A percentile compares a stretch with the other conserved stretches of the same genome.
phyloP scores from a whole-genome alignment of 2,888 invertebrate species.

The Spialia ferax region DNA sequence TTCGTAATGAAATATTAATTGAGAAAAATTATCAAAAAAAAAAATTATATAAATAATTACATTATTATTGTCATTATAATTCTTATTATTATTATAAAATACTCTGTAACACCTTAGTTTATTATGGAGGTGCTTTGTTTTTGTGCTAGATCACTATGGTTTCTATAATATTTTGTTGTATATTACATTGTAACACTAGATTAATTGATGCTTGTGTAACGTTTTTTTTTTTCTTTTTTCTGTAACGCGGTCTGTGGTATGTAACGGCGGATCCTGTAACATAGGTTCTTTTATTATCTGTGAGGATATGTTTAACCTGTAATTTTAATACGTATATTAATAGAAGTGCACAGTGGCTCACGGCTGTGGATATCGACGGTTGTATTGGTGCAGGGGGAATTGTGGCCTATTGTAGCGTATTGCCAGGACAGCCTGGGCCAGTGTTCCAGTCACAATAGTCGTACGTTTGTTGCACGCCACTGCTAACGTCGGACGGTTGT shows the following conservation, averaged over 20 bases:
- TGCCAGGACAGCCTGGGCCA: conserved; percentile 12
- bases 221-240: conserved; percentile 51
- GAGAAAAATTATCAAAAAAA: conserved; percentile 74
- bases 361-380: neutral
- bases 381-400: neutral
- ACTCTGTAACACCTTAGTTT: conserved; percentile 55
- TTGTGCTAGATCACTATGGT: conserved; percentile 59
- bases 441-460: conserved; percentile 17
- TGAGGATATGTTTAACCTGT: conserved; percentile 36
- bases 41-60: conserved; percentile 57
- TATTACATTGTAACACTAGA: conserved; percentile 62
- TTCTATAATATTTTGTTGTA: conserved; percentile 61
- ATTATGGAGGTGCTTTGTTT: conserved; percentile 63
- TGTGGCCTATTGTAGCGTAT: neutral
- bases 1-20: conserved; percentile 72
- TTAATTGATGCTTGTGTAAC: conserved; percentile 58
- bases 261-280: conserved; percentile 11
- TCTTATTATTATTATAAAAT: conserved; percentile 46
- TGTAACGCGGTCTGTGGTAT: conserved; percentile 30
- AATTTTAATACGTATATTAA: conserved; percentile 27
- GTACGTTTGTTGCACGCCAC: conserved; percentile 37
- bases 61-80: conserved; percentile 42
- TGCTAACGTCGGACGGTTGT: conserved; percentile 38
- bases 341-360: conserved; percentile 4
- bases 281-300: conserved; percentile 33